phyloP scores from a whole-genome alignment of 1,140 invertebrate species.

The Mylabris phalerata region DNA sequence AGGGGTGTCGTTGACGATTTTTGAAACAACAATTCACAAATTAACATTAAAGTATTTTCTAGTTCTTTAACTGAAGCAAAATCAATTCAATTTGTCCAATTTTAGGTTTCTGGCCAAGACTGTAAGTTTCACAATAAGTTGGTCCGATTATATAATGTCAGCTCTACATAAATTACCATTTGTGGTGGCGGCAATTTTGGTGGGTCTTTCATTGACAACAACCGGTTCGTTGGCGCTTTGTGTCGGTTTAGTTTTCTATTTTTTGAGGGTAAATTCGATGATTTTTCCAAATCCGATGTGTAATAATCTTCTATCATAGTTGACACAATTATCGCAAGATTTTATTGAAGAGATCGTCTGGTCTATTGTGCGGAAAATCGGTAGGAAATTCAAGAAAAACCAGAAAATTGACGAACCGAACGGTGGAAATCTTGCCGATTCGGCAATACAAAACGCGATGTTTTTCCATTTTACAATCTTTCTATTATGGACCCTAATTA shows the following conservation, averaged over 20 bases:
- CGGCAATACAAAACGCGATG: conserved; percentile 38
- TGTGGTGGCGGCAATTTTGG: conserved; percentile 42
- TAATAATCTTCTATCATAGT: conserved; percentile 36
- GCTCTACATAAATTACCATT: conserved; percentile 49
- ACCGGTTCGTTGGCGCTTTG: conserved; percentile 49
- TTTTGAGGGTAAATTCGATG: conserved; percentile 45
- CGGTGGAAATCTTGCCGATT: background rate
- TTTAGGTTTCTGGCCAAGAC: conserved; percentile 47
- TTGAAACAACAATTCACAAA: conserved; percentile 52
- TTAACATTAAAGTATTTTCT: conserved; percentile 47
- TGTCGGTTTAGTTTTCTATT: conserved; percentile 50
- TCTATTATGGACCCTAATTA: conserved; percentile 48
- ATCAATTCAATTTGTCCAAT: background rate
- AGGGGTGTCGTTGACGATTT: conserved; percentile 48
- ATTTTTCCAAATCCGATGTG: background rate
- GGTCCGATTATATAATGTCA: conserved; percentile 50
- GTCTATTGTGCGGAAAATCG: conserved; percentile 46
- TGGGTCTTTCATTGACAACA: conserved; percentile 47
- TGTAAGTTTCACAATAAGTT: conserved; percentile 45
- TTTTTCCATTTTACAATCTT: conserved; percentile 57
- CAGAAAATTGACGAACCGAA: background rate
- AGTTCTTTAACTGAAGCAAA: too few species aligned
- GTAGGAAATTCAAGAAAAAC: conserved; percentile 34
- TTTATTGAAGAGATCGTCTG: conserved; percentile 61
- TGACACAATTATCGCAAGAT: conserved; percentile 67